Base-by-base conservation (phyloP, 2,888 invertebrate species). In the Lucinisca nassula region DNA sequence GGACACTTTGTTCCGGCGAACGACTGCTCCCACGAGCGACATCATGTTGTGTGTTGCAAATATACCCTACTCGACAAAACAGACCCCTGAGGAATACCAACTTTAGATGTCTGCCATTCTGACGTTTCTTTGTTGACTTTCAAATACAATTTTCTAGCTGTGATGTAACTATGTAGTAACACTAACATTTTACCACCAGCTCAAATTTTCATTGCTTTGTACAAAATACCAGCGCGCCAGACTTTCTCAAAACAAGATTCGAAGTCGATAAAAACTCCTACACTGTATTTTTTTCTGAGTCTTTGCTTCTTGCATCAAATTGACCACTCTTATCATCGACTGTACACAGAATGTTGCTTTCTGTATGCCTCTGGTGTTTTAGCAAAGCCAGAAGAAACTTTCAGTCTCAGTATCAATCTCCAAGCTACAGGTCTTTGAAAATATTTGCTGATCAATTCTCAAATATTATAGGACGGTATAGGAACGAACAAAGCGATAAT, bases 171-270 rank as follows among this genome's bases (percentile, higher is more conserved):
- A 6, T 67, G 24, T 37, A 67, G 30, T 24, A 55, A 79, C 67
- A 79, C 0, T 38, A 58, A 67, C 27, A 79, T 3, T 40, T 67
- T 79, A 1, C 79, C 79, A 27, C 30, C 24, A 21, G 67, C 27
- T 4, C 45, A 12, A 17, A 24, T 40, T 10, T 37, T 38, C 55
- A n/a, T 17, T 2, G 79, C 79, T 32, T 79, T 67, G 10, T 67
- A 37, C 27, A 79, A 45, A 1, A 79, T 12, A 12, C 77, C 77
- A 58, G 45, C 45, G 8, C 55, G 17, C 55, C 61, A 61, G 8
- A 79, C 72, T 32, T 45, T 70, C 72, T 79, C 79, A 79, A 79
- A 79, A 72, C 79, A 79, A 1, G 72, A 72, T 35, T 79, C 72
- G 49, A 45, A 72, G 24, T 77, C 77, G 37, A 77, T 51, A 1